A percentile compares a stretch with the other conserved stretches of the same genome.
Evolutionary conservation across 92 coral and sea anemone species (phyloP).

Genomic region (Epizoanthus scotinus): DNA sequence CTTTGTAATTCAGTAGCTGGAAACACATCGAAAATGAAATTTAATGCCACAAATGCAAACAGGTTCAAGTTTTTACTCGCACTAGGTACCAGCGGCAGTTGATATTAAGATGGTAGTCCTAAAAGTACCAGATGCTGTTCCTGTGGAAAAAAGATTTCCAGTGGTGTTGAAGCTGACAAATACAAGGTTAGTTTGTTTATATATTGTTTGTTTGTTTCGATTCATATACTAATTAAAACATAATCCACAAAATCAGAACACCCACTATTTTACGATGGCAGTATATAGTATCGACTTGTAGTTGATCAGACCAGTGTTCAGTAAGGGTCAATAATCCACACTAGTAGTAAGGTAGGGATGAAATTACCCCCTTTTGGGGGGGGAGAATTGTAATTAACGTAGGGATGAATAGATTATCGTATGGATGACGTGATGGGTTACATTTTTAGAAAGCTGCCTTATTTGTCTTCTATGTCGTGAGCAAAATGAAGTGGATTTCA

Average conservation of each 20-base stretch:
- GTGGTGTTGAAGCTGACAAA: conserved; percentile 72
- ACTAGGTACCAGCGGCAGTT: conserved; percentile 74
- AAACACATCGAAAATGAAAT: background rate
- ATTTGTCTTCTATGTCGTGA: no score
- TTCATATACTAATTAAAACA: background rate
- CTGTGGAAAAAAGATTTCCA: conserved; percentile 91
- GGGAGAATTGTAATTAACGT: no score
- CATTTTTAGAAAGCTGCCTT: no score
- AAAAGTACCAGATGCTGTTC: conserved; percentile 92
- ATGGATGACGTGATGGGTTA: no score
- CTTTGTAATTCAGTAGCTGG: no score
- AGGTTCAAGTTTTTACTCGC: background rate
- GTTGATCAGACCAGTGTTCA: background rate
- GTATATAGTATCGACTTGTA: no score
- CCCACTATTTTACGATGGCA: no score
- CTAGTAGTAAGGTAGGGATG: no score
- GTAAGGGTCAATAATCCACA: no score
- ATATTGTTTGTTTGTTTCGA: background rate
- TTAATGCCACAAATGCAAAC: background rate
- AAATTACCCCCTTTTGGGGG: no score
- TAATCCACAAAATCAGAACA: background rate
- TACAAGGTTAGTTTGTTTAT: conserved; percentile 69
- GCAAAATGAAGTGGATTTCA: no score
- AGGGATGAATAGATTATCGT: no score
- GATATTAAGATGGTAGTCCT: conserved; percentile 79